Base-by-base conservation (phyloP, 2,888 invertebrate genomes). In the Tenthredo livida region DNA sequence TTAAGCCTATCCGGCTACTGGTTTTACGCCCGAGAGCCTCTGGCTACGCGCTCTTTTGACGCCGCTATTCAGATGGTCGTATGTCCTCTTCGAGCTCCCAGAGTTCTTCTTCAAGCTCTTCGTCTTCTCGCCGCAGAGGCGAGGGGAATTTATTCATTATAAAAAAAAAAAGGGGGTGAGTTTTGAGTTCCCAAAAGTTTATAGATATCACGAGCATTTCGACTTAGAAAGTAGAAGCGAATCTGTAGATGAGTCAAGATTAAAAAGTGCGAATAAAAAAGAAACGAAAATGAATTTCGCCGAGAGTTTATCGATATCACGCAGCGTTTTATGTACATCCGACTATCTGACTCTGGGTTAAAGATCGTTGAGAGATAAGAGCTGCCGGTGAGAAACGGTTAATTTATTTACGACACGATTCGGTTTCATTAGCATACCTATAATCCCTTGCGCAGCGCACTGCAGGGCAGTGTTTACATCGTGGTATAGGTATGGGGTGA, bases 361-460 rank as follows among this genome's bases (percentile, higher is more conserved):
- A 47, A 61, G 80, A 80, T 61, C n/a, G 40, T 80, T 54, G 54
- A 85, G 54, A 85, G 85, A 85, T 85, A 85, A 85, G 82, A 82
- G 47, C 78, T 54, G 84, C 67, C 84, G 84, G 86, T 77, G 87
- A 75, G 85, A 87, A 86, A 85, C 84, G 84, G 84, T 87, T 86
- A 85, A 87, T 87, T 87, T 86, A 87, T 87, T 87, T 87, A 87
- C 85, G 86, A 87, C 83, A 84, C 86, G 86, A 87, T 86, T 85
- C 84, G 84, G 83, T 85, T 86, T 86, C 86, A 87, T 87, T 87
- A 87, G 87, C 86, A 87, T 87, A 85, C 85, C 84, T 85, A 86
- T 87, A 87, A 87, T 86, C 85, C 80, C 47, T 54, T 80, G 84
- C 43, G 54, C 50, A n/a, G 72, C 72, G 72, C 72, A 25, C 43